Conservation (phyloP, 2,888 invertebrate species). For the Platycheirus rosarum region DNA sequence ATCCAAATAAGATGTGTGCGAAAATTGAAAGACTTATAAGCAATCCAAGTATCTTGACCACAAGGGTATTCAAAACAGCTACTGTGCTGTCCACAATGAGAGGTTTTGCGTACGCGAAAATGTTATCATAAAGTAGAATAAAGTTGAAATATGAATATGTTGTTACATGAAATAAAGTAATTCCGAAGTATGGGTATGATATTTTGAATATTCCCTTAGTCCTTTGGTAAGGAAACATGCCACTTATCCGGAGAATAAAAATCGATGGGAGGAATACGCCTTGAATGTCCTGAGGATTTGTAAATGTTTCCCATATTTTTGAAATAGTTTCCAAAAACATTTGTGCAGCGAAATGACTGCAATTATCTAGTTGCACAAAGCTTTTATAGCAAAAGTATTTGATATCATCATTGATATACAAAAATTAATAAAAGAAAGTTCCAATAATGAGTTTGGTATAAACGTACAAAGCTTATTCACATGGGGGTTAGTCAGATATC, state of each 20-base stretch:
- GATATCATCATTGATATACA: too few species aligned
- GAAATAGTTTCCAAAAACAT: not conserved
- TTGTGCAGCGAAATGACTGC: not conserved
- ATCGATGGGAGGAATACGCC: conserved; percentile 57
- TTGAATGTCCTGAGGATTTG: conserved; percentile 55
- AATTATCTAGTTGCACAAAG: not conserved
- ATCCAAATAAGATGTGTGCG: conserved; percentile 51
- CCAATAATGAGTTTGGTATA: too few species aligned
- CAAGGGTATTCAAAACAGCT: conserved; percentile 69
- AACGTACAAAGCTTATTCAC: too few species aligned
- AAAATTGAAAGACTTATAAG: conserved; percentile 70
- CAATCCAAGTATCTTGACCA: conserved; percentile 73
- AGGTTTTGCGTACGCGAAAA: conserved; percentile 74
- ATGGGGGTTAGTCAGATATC: not conserved
- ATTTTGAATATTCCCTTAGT: conserved; percentile 41
- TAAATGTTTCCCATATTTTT: conserved; percentile 21
- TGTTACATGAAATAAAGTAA: conserved; percentile 66
- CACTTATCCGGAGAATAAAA: conserved; percentile 69
- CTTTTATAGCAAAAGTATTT: not conserved
- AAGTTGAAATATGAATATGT: conserved; percentile 75
- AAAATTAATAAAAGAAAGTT: too few species aligned
- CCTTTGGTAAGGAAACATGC: conserved; percentile 74
- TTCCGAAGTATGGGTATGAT: conserved; percentile 54
- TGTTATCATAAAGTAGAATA: conserved; percentile 61
- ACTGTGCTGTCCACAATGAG: conserved; percentile 72